phyloP scores from a whole-genome alignment of 1,140 invertebrate genomes.

The Caenorhabditis tropicalis region DNA sequence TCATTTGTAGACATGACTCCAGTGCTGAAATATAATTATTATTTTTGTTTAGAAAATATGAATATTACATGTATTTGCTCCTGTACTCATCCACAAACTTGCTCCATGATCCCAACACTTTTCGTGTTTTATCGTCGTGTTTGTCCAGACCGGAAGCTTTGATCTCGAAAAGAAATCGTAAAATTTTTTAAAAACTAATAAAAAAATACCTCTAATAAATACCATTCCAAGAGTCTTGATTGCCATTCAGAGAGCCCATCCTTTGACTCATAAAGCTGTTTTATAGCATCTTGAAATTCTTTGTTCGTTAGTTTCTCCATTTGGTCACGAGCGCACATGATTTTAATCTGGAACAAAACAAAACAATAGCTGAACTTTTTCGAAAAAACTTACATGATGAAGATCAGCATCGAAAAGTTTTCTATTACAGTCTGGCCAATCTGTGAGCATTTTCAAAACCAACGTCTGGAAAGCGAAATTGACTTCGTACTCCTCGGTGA shows the following conservation, averaged over 20 bases:
- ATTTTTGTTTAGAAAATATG: not conserved
- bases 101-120: slow-evolving; percentile 62
- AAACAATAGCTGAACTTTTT: not conserved
- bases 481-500: slow-evolving; percentile 68
- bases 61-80: slow-evolving; percentile 63
- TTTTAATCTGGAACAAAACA: slow-evolving; percentile 59
- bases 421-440: slow-evolving; percentile 67
- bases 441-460: slow-evolving; percentile 69
- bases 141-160: slow-evolving; percentile 63
- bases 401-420: slow-evolving; percentile 64
- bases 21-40: slow-evolving; percentile 52
- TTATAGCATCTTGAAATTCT: slow-evolving; percentile 61
- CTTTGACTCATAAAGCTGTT: slow-evolving; percentile 60
- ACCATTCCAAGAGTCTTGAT: slow-evolving; percentile 65
- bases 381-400: slow-evolving; percentile 60
- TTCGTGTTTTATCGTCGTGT: slow-evolving; percentile 63
- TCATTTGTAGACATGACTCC: slow-evolving; percentile 68
- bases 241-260: slow-evolving; percentile 65
- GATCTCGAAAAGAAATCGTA: slow-evolving; percentile 46
- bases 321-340: slow-evolving; percentile 62
- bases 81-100: slow-evolving; percentile 64
- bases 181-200: not conserved
- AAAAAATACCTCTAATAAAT: slow-evolving; percentile 56
- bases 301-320: slow-evolving; percentile 62
- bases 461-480: slow-evolving; percentile 69